A percentile compares a stretch with the other conserved stretches of the same genome.
These are phyloP conservation scores for Pluvianellus socialis DNA, from an alignment of 2,113 vertebrate species.

Conservation along the genomic window DNA sequence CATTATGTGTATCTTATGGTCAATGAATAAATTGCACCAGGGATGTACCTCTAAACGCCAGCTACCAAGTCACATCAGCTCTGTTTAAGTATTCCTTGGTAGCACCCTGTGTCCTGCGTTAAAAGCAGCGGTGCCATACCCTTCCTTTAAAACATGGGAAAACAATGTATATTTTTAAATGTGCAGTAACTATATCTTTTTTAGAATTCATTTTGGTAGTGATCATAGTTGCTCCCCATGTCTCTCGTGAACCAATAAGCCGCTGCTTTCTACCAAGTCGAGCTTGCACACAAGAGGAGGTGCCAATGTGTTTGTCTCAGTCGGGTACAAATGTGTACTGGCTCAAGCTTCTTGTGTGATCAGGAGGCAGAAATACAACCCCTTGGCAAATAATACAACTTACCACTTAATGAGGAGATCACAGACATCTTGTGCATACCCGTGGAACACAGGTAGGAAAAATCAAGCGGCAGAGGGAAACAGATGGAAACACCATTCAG, in stretches of 20 bases:
- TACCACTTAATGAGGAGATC: background rate
- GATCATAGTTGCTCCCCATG: background rate
- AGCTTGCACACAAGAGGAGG: background rate
- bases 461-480: background rate
- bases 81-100: background rate
- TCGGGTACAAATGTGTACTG: background rate
- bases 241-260: background rate
- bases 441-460: background rate
- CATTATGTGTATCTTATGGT: background rate
- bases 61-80: fast-evolving
- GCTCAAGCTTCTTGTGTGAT: background rate
- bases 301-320: background rate
- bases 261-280: background rate
- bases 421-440: background rate
- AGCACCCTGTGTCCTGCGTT: background rate
- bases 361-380: background rate
- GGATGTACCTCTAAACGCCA: background rate
- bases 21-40: background rate
- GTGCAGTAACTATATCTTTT: background rate
- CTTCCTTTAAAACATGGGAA: background rate
- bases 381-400: background rate
- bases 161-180: background rate
- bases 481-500: background rate
- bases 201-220: background rate
- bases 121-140: background rate